A percentile compares a stretch with the other conserved stretches of the same genome.
Evolutionary conservation across 2,888 invertebrate species (phyloP).

Genomic region (Scaeva pyrastri): DNA sequence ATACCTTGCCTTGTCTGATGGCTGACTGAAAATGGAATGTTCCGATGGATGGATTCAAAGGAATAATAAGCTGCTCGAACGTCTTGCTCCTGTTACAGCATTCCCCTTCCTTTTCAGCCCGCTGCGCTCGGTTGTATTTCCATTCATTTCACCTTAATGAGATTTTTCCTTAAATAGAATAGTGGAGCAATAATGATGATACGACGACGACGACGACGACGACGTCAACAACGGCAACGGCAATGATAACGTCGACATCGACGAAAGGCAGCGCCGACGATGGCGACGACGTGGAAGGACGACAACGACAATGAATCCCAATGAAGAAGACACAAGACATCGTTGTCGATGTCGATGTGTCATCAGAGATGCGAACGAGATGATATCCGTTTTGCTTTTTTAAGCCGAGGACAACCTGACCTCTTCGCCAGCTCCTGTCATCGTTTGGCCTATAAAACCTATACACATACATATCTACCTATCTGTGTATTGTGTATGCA

Average conservation of each 20-base stretch:
- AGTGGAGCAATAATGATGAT: constrained; percentile 72
- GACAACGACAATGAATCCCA: constrained; percentile 43
- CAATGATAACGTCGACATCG: neutral
- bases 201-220: constrained; percentile 33
- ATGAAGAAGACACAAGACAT: constrained; percentile 53
- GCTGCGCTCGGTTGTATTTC: constrained; percentile 58
- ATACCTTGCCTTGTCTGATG: constrained; percentile 45
- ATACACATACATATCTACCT: neutral
- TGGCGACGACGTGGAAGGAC: constrained; percentile 14
- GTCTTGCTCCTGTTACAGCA: constrained; percentile 60
- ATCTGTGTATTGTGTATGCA: neutral
- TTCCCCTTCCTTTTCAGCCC: neutral
- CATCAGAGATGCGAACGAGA: constrained; percentile 69
- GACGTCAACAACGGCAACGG: neutral
- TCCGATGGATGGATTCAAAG: constrained; percentile 68
- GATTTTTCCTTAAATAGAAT: constrained; percentile 75
- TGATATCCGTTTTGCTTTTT: constrained; percentile 66
- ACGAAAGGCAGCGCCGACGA: constrained; percentile 22
- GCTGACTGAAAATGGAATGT: constrained; percentile 54
- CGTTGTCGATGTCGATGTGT: constrained; percentile 57
- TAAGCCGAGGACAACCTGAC: constrained; percentile 52
- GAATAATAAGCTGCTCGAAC: constrained; percentile 74
- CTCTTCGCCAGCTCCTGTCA: constrained; percentile 45
- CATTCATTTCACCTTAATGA: constrained; percentile 75
- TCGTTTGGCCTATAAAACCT: constrained; percentile 47